These are phyloP conservation scores for Nephila pilipes DNA, from an alignment of 1,140 invertebrate genomes.

Conservation along the genomic window DNA sequence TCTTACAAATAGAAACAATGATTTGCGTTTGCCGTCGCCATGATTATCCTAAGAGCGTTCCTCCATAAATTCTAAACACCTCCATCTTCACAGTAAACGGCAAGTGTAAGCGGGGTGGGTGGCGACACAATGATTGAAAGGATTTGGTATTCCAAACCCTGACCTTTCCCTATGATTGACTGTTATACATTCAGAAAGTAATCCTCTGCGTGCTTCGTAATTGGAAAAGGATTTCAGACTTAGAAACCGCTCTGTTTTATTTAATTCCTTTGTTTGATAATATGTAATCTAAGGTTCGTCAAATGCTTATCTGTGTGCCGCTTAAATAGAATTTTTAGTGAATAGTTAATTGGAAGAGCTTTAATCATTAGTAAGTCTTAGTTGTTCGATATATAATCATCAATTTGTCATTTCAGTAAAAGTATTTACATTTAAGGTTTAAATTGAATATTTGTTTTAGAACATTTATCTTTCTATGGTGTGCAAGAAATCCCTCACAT, in stretches of 20 bases:
- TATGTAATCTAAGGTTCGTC: not conserved
- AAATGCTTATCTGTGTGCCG: not conserved
- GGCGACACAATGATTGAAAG: slow-evolving; percentile 22
- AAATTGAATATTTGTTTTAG: too few relatives aligned
- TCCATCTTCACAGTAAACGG: not conserved
- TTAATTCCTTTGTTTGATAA: slow-evolving; percentile 5
- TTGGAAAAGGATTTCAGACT: not conserved
- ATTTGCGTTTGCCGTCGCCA: not conserved
- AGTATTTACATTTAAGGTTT: too few relatives aligned
- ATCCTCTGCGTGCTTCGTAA: not conserved
- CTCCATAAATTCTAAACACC: not conserved
- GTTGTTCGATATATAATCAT: too few relatives aligned
- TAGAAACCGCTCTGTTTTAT: not conserved
- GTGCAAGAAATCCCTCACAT: too few relatives aligned
- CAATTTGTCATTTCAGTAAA: too few relatives aligned
- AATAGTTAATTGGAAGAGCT: too few relatives aligned
- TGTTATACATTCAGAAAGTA: not conserved
- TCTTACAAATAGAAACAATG: not conserved
- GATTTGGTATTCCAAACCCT: not conserved
- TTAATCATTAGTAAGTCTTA: too few relatives aligned
- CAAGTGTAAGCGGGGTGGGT: not conserved
- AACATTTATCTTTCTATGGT: too few relatives aligned
- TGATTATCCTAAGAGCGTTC: not conserved
- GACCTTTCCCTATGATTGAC: not conserved
- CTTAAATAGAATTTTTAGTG: too few relatives aligned